A percentile compares a stretch with the other conserved stretches of the same genome.
Evolutionary conservation across 2,888 invertebrate genomes (phyloP).

Genomic region (Exephanes ischioxanthus): DNA sequence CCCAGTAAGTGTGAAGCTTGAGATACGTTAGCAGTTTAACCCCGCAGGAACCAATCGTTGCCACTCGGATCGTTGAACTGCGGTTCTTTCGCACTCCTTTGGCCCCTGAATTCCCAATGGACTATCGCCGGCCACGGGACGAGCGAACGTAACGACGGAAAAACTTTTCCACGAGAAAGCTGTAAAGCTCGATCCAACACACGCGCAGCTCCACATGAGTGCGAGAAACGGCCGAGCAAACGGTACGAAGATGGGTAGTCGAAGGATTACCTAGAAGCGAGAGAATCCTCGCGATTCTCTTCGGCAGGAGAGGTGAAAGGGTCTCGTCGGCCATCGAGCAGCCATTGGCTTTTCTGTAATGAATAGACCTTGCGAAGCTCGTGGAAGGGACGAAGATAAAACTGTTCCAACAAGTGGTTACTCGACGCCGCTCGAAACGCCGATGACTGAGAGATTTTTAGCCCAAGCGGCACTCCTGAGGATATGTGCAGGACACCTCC

Average conservation of each 20-base stretch:
- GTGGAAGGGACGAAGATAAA: neutral
- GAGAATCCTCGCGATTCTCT: neutral
- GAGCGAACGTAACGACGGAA: slow-evolving; percentile 4
- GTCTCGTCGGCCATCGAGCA: neutral
- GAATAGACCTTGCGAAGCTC: neutral
- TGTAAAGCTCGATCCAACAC: neutral
- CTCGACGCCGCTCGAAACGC: neutral
- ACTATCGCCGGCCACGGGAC: neutral
- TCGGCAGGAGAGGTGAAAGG: neutral
- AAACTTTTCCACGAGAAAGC: slow-evolving; percentile 1
- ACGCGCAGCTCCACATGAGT: neutral
- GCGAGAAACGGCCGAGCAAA: neutral
- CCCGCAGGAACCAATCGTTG: slow-evolving; percentile 49
- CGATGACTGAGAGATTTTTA: neutral
- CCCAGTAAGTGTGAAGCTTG: slow-evolving; percentile 50
- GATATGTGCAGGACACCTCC: neutral
- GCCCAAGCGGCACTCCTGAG: neutral
- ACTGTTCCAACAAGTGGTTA: slow-evolving; percentile 5
- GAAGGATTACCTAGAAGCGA: neutral
- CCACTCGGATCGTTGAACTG: slow-evolving; percentile 5
- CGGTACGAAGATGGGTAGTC: neutral
- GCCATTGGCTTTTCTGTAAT: slow-evolving; percentile 8
- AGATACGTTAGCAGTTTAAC: slow-evolving; percentile 79
- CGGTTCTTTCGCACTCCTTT: neutral
- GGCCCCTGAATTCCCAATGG: neutral